Base-by-base conservation (phyloP, 2,888 invertebrate genomes). In the Drosophila pseudotakahashii region DNA sequence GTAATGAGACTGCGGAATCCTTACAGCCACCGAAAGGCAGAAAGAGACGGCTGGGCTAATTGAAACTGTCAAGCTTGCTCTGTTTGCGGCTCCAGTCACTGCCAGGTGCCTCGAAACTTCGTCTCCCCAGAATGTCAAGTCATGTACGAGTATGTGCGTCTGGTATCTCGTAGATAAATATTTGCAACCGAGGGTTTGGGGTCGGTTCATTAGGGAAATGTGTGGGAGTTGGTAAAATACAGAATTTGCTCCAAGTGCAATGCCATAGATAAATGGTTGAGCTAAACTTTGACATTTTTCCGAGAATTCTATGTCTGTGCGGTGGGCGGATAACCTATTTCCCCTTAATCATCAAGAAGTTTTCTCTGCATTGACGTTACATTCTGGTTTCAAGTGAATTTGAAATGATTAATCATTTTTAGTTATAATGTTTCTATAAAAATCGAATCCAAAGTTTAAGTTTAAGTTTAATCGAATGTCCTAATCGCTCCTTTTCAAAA, bases 1-100 rank as follows among this genome's bases (percentile, higher is more conserved):
- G 82, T 86, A 83, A 83, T 83, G 86, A 83, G 88, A 68, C 83
- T 86, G 88, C 81, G 81, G 73, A 80, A 82, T 72, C 52, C 34
- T 32, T 59, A 61, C 13, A 23, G 13, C 23, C 7, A 14, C 3
- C 3, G 32, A 45, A 45, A 36, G 44, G 13, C 13, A 30, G 30
- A 44, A 6, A 19, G 48, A 52, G 74, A 66, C 26, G 50, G 57
- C 9, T n/a, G 37, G 57, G 71, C 73, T 74, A 74, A 74, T 74
- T 74, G 75, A 74, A 74, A 74, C 57, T 74, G 73, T 64, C 73
- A 74, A 75, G 75, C 61, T 72, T 57, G 48, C 47, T 48, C 55
- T 30, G 73, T 51, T 32, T 67, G 74, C 47, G 70, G 73, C 73
- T 55, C 73, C 52, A 71, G 71, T 57, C 71, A 71, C 32, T 47